Conservation (phyloP, 1,140 invertebrate genomes). For the Pseudomyrmex cubaensis region DNA sequence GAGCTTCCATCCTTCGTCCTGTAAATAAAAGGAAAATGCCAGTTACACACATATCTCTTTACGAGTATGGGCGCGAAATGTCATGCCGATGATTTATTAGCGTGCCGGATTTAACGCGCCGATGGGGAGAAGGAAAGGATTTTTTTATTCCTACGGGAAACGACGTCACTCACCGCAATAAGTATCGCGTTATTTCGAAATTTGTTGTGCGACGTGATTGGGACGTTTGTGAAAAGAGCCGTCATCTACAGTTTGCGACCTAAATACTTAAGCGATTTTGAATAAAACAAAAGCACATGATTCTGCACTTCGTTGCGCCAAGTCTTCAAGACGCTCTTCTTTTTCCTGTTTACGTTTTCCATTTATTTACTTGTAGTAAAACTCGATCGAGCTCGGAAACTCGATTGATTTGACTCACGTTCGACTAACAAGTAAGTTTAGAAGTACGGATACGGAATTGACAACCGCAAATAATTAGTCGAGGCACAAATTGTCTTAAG, state of each 20-base stretch:
- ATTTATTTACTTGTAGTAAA: no score
- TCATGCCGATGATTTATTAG: conserved; percentile 1
- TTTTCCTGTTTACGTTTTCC: no score
- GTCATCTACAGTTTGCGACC: neutral
- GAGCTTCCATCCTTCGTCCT: conserved; percentile 97
- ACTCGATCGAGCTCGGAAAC: no score
- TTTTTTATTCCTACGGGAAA: neutral
- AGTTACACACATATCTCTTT: conserved; percentile 23
- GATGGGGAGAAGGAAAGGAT: no score
- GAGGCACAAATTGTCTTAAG: neutral
- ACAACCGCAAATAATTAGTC: neutral
- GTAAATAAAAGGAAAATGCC: conserved; percentile 71
- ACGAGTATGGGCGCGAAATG: neutral
- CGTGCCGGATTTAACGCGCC: neutral
- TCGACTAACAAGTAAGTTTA: neutral
- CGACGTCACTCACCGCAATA: neutral
- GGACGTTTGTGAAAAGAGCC: neutral
- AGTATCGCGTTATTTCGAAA: conserved; percentile 12
- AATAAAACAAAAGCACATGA: neutral
- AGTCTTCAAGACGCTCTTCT: neutral
- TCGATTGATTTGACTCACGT: neutral
- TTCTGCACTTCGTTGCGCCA: neutral
- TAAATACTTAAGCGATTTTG: neutral
- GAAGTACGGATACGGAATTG: neutral
- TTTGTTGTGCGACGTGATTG: neutral